Base-by-base conservation (phyloP, 2,113 vertebrate genomes). In the Ctenomys sociabilis region DNA sequence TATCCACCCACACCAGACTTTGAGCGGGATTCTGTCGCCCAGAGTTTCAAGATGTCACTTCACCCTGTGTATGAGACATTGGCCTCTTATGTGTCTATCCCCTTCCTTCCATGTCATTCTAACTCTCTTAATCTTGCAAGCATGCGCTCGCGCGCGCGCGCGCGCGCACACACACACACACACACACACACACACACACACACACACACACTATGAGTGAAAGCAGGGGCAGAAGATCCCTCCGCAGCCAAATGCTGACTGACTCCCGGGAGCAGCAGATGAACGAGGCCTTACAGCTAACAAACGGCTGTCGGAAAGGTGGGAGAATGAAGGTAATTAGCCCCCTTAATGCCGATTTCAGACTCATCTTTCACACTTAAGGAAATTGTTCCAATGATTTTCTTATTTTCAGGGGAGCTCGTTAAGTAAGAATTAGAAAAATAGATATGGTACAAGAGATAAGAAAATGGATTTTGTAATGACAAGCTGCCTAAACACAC, bases 351-450 rank as follows among this genome's bases (percentile, higher is more conserved):
- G 97, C 95, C 96, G 95, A 97, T 98, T 98, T 98, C 98, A 98
- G 95, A 93, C 96, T 97, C 97, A 98, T 98, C 97, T 98, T 98
- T 98, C 98, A 97, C 98, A 98, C 97, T 98, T 98, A 98, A 98
- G 97, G 97, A 98, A 98, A 98, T 96, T 95, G 95, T 97, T 98
- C 97, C 95, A 98, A 98, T 93, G 88, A 97, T 98, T 98, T 98
- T 98, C 97, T 97, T 98, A 98, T 98, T 98, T 98, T 97, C 97
- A 98, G 96, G 97, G 95, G 93, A 98, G 94, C 97, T 98, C 95
- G 94, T 98, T 98, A 98, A 98, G 97, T 96, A 98, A 97, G 96
- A 98, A 98, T 98, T 98, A 98, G 97, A 98, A 98, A 97, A 97
- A 97, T 96, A 98, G 98, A 98, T 94, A 96, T 93, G 64, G 94